These are phyloP conservation scores for Saguinus midas DNA, from an alignment of 2,113 vertebrate genomes.

Conservation along the genomic window DNA sequence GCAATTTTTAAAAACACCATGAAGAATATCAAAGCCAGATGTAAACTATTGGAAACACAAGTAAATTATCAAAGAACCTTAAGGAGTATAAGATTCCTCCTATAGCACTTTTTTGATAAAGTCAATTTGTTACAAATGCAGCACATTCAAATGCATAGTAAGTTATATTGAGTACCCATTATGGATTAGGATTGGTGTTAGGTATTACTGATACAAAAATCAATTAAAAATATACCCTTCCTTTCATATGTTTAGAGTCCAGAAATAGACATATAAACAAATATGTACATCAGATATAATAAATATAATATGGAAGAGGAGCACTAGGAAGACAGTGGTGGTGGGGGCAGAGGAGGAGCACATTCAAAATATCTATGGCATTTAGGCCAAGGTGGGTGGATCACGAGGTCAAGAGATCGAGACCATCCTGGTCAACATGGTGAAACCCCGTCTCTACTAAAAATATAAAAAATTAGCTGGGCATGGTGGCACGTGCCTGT, in stretches of 20 bases:
- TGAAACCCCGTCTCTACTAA: no score
- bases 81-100: neutral
- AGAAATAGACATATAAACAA: neutral
- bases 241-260: neutral
- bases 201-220: neutral
- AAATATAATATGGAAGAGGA: neutral
- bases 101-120: neutral
- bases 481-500: no score
- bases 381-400: no score
- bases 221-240: neutral
- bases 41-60: slow-evolving; percentile 23
- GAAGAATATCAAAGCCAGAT: slow-evolving; percentile 26
- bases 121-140: neutral
- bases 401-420: no score
- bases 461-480: no score
- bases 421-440: no score
- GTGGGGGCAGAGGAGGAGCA: neutral
- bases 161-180: neutral
- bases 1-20: slow-evolving; percentile 11
- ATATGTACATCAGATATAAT: neutral
- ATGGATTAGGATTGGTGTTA: neutral
- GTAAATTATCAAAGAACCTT: neutral
- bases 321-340: neutral
- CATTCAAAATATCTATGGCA: neutral
- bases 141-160: neutral